Evolutionary conservation across 2,113 vertebrate genomes (phyloP), one percentile per base, ranked within the genome.

Genomic region (Euleptes europaea): DNA sequence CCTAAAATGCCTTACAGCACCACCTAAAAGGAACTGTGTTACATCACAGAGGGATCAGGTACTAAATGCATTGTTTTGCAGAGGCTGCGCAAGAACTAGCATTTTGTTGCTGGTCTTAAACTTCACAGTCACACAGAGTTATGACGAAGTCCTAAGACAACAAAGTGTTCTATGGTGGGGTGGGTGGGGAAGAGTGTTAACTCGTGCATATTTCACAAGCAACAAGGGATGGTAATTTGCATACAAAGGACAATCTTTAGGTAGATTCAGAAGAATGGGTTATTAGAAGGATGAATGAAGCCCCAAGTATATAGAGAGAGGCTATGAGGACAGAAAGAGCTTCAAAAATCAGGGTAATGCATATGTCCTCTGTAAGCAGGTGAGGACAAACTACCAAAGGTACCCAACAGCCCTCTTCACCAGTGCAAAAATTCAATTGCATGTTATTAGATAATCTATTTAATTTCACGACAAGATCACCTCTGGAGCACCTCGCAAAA

Each of bases 1-100:
- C 92, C 93, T 93, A 87, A 92, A 84, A 66, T 90, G 86, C 91
- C 91, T 88, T 12, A 72, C 49, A 65, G 57, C 84, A 40, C 42
- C 33, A 74, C 84, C 78, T 80, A 72, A 74, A 66, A 72, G 63
- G 82, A 86, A 88, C 91, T 92, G 80, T 84, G 85, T 86, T 90
- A 77, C 80, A 88, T 1, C 19, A 83, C 15, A 0, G 0, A 83
- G 35, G 54, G 84, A 83, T 90, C 90, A 88, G 78, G 90, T 78
- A 70, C 72, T 82, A 71, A 92, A 26, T 78, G 84, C 35, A 83
- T 35, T 47, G 77, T 54, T 54, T 44, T 42, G 66, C 1, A 38
- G n/a, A 87, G 63, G 77, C 42, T 42, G 47, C 65, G 26, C 26
- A 28, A 66, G 38, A 85, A 28, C 0, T 14, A 17, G 5, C 1